Conservation (phyloP, 2,113 vertebrate genomes). For the Salvator merianae region DNA sequence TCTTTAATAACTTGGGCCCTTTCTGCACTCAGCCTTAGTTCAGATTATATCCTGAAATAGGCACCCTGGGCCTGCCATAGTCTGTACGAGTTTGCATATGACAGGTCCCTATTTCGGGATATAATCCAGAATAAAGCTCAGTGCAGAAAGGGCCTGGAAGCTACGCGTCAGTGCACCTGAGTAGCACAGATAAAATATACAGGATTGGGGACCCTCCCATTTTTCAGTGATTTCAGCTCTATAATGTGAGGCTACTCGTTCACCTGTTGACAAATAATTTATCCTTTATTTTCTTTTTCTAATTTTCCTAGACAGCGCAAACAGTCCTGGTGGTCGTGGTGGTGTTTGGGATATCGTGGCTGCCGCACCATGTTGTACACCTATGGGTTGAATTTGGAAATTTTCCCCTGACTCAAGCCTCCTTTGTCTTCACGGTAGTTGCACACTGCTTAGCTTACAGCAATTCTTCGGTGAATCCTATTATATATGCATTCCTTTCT, state of each 20-base stretch:
- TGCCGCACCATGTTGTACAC: slow-evolving; percentile 92
- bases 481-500: slow-evolving; percentile 96
- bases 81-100: too few relatives aligned
- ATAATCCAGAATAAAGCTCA: too few relatives aligned
- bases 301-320: slow-evolving; percentile 87
- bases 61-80: too few relatives aligned
- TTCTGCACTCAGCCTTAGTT: too few relatives aligned
- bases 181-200: not conserved
- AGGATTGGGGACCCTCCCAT: not conserved
- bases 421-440: slow-evolving; percentile 87
- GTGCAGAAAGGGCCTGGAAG: not conserved
- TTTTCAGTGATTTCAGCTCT: not conserved
- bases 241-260: slow-evolving; percentile 29
- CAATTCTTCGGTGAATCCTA: slow-evolving; percentile 97
- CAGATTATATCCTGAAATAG: too few relatives aligned
- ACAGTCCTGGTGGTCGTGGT: slow-evolving; percentile 96
- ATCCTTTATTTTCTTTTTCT: not conserved
- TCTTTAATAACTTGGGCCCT: not conserved
- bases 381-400: slow-evolving; percentile 95
- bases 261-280: slow-evolving; percentile 43
- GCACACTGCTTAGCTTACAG: slow-evolving; percentile 98
- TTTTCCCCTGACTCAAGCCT: slow-evolving; percentile 93
- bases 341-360: slow-evolving; percentile 97
- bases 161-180: not conserved
- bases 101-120: too few relatives aligned